phyloP scores from a whole-genome alignment of 2,888 invertebrate genomes.

The Sabatieria punctata region DNA sequence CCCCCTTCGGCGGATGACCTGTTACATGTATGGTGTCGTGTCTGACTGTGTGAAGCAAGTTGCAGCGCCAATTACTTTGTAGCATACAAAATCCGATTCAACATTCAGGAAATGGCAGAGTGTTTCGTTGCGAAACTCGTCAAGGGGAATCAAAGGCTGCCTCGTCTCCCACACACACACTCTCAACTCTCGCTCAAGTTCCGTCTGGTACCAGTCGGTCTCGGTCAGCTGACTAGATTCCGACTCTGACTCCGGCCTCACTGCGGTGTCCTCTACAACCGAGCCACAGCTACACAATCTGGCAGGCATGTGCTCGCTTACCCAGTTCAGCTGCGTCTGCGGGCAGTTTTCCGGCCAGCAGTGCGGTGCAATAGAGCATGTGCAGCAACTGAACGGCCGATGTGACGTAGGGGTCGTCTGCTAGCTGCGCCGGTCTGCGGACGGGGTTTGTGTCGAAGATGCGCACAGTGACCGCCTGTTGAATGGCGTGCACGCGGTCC shows the following conservation, averaged over 20 bases:
- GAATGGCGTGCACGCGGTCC: background rate
- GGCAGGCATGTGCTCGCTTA: no score
- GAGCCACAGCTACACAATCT: no score
- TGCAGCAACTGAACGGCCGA: background rate
- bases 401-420: background rate
- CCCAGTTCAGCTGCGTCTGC: no score
- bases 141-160: slow-evolving; percentile 66
- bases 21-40: background rate
- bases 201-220: no score
- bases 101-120: slow-evolving; percentile 79
- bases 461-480: background rate
- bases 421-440: background rate
- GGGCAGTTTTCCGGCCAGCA: background rate
- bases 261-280: no score
- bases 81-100: slow-evolving; percentile 79
- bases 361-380: background rate
- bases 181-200: slow-evolving; percentile 53
- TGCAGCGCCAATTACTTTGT: slow-evolving; percentile 44
- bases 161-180: no score
- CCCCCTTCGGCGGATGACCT: no score
- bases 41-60: background rate
- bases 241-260: no score
- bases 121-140: slow-evolving; percentile 84
- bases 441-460: background rate
- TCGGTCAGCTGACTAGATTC: no score